These are phyloP conservation scores for Drosophila repleta DNA, from an alignment of 1,140 invertebrate species.

Conservation along the genomic window DNA sequence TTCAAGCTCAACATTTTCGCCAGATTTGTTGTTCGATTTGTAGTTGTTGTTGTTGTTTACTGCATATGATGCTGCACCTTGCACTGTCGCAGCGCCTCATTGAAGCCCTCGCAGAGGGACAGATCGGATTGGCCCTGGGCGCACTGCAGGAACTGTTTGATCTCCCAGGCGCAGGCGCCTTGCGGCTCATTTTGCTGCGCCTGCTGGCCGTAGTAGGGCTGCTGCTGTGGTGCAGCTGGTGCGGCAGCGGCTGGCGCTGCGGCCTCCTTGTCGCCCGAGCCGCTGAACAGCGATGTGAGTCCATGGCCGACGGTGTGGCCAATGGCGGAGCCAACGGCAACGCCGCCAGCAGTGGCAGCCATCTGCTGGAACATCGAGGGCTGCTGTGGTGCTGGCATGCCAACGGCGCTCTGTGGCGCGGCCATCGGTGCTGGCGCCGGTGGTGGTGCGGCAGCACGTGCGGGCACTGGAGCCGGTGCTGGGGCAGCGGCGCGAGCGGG, in stretches of 20 bases:
- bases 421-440: constrained; percentile 68
- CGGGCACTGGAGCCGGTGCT: constrained; percentile 67
- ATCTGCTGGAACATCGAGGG: constrained; percentile 87
- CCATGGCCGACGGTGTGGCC: constrained; percentile 94
- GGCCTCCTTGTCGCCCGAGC: constrained; percentile 87
- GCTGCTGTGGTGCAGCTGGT: constrained; percentile 68
- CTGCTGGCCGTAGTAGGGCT: constrained; percentile 78
- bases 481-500: constrained; percentile 19
- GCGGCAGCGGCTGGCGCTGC: constrained; percentile 81
- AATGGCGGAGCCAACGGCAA: constrained; percentile 94
- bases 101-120: constrained; percentile 95
- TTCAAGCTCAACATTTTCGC: constrained; percentile 50
- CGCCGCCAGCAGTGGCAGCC: constrained; percentile 95
- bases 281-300: constrained; percentile 92
- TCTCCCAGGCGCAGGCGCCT: constrained; percentile 94
- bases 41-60: constrained; percentile 36
- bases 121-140: constrained; percentile 93
- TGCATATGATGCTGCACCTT: constrained; percentile 85
- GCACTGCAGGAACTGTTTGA: constrained; percentile 95
- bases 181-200: constrained; percentile 85
- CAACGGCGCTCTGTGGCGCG: constrained; percentile 70
- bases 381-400: constrained; percentile 79
- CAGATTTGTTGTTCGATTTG: constrained; percentile 21
- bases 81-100: constrained; percentile 96
- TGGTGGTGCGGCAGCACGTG: constrained; percentile 75